These are phyloP conservation scores for Todiramphus saurophagus DNA, from an alignment of 2,113 vertebrate genomes.

Conservation along the genomic window DNA sequence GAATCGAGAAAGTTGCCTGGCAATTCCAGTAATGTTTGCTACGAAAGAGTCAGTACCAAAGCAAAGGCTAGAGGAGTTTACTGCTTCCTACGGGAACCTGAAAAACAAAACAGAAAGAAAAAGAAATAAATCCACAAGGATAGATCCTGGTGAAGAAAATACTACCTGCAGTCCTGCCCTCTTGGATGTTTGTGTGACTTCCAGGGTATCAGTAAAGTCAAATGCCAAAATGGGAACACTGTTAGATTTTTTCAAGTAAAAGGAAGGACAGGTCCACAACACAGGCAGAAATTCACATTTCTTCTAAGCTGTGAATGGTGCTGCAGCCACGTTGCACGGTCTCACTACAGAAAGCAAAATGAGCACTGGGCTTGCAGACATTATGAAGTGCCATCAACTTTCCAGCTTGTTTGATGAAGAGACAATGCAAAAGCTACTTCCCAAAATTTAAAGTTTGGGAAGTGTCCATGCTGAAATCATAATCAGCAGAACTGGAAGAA, in stretches of 20 bases:
- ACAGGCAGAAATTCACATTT: not conserved
- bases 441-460: not conserved
- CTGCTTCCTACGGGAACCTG: conserved; percentile 78
- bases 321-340: not conserved
- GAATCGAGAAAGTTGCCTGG: conserved; percentile 4
- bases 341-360: not conserved
- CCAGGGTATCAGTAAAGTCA: not conserved
- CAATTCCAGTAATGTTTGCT: conserved; percentile 67
- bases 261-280: not conserved
- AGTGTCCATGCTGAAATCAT: not conserved
- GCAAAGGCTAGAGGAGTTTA: conserved; percentile 59
- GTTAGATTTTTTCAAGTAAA: not conserved
- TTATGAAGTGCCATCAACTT: not conserved
- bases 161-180: not conserved
- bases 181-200: not conserved
- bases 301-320: not conserved
- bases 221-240: not conserved
- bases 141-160: not conserved
- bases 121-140: not conserved
- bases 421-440: not conserved
- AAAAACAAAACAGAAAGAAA: conserved; percentile 24
- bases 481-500: not conserved
- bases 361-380: not conserved
- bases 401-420: not conserved
- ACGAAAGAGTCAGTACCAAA: conserved; percentile 71